phyloP scores from a whole-genome alignment of 2,113 vertebrate genomes.

The Anguilla rostrata region DNA sequence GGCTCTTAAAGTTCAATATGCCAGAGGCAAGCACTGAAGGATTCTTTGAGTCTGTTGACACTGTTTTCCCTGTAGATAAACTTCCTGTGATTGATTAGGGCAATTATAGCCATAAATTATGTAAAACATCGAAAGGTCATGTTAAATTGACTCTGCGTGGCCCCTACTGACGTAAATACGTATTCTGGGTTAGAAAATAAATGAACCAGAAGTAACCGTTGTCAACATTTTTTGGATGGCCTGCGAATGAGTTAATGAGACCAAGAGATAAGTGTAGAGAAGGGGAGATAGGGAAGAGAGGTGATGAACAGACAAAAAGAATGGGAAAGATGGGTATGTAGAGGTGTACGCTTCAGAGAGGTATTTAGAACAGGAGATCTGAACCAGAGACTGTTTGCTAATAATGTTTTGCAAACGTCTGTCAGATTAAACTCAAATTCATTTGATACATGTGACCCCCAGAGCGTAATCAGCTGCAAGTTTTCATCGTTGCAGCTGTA shows the following conservation, averaged over 20 bases:
- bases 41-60: no score
- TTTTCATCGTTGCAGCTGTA: constrained; percentile 9
- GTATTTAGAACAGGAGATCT: not conserved
- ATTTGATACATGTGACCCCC: constrained; percentile 33
- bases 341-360: not conserved
- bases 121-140: not conserved
- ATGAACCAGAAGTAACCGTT: no score
- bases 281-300: constrained; percentile 28
- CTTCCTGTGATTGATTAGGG: not conserved
- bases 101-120: not conserved
- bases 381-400: constrained; percentile 19
- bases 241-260: not conserved
- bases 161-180: no score
- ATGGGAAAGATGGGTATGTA: not conserved
- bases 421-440: constrained; percentile 54
- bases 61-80: no score
- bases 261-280: not conserved
- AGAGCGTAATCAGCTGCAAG: constrained; percentile 57
- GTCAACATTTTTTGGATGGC: no score
- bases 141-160: not conserved
- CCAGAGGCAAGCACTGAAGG: no score
- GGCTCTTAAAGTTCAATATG: no score
- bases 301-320: constrained; percentile 28
- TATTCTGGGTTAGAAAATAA: no score
- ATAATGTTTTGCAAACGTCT: constrained; percentile 62